Evolutionary conservation across 2,797 vertebrate species (phyloP), one percentile per base, ranked within the genome.

Genomic region (Dallia pectoralis): DNA sequence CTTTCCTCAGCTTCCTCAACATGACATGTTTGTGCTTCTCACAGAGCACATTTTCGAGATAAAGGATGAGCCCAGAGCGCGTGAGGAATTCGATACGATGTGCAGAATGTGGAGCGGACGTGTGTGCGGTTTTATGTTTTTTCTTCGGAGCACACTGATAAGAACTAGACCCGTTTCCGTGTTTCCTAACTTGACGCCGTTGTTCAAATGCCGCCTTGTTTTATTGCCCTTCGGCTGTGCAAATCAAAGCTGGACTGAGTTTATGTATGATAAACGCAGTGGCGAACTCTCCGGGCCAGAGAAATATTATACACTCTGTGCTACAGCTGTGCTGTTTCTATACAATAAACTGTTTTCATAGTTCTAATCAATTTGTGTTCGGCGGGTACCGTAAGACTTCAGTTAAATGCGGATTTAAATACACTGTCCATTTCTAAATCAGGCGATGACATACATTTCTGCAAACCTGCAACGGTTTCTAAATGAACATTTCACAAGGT

Each of bases 11-110:
- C 91, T 91, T 93, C 91, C 91, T 86, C 86, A 91, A 75, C 84
- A 86, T 93, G 93, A 93, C 93, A 93, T 93, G 93, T 91, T 92
- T 92, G 89, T 92, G 87, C 89, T 90, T 86, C 87, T 90, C 89
- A 87, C 87, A 82, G 82, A 91, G 89, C 90, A 93, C 93, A 93
- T 93, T 93, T 89, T 92, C 87, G 77, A 93, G 93, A 94, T 94
- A 93, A 94, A 91, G 87, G 88, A 91, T 82, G 84, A 93, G 91
- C 88, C 82, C 88, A 89, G 88, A 86, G 90, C 72, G 51, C 82
- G 84, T 79, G 83, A 93, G 92, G 93, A 94, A 94, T 94, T 91
- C 92, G 89, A 93, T 93, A 91, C 88, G 90, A 93, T 89, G 86
- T 63, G 84, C 92, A 91, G 91, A 92, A 92, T 91, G 91, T 81